Evolutionary conservation across 2,797 vertebrate species (phyloP).

Genomic region (Etheostoma perlongum): DNA sequence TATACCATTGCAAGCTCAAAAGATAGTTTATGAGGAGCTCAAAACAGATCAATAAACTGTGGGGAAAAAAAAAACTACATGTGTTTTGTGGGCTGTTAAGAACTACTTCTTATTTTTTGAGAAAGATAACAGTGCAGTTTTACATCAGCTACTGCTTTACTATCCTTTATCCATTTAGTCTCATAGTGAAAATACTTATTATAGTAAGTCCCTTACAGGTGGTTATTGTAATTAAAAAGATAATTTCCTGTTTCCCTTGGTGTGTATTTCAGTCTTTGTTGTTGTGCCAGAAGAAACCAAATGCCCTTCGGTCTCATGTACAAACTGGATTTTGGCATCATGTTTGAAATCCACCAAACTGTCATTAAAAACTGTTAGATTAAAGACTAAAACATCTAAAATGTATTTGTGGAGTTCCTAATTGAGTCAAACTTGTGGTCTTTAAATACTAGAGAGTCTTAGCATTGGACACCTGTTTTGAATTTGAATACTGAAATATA

Average conservation of each 20-base stretch:
- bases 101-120: not conserved
- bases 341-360: constrained; percentile 21
- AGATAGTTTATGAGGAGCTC: not conserved
- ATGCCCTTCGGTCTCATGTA: constrained; percentile 19
- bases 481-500: constrained; percentile 20
- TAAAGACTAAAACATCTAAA: constrained; percentile 19
- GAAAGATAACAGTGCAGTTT: not conserved
- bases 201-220: constrained; percentile 14
- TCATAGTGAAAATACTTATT: constrained; percentile 29
- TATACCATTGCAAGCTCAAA: not conserved
- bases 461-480: not conserved
- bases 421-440: constrained; percentile 15
- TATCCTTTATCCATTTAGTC: not conserved
- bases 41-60: constrained; percentile 8
- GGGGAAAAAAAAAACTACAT: not conserved
- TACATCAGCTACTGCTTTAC: not conserved
- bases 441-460: not conserved
- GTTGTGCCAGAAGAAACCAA: constrained; percentile 27
- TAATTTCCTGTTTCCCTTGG: constrained; percentile 27
- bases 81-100: not conserved
- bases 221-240: constrained; percentile 29
- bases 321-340: not conserved
- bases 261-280: constrained; percentile 31
- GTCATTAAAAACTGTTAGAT: constrained; percentile 34
- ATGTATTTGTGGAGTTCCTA: not conserved